These are phyloP conservation scores for Bembecia ichneumoniformis DNA, from an alignment of 2,888 invertebrate species.

Conservation along the genomic window DNA sequence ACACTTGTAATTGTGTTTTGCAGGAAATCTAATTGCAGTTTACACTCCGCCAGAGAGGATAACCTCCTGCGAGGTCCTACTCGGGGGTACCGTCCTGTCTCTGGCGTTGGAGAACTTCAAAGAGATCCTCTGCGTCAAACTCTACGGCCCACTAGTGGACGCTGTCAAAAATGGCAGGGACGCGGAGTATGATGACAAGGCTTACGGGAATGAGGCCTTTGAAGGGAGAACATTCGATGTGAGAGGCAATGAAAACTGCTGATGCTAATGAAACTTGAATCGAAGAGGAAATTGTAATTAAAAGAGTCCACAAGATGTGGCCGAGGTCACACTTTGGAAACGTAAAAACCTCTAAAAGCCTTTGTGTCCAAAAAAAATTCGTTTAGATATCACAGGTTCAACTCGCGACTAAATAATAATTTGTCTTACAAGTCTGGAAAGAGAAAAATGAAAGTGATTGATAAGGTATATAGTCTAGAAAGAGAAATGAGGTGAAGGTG, in stretches of 20 bases:
- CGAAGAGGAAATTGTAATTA: too few species aligned
- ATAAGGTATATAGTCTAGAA: too few species aligned
- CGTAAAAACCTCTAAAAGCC: too few species aligned
- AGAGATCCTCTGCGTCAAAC: conserved; percentile 76
- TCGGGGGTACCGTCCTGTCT: conserved; percentile 80
- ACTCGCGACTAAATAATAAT: too few species aligned
- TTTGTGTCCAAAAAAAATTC: too few species aligned
- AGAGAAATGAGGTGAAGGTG: too few species aligned
- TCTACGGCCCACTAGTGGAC: conserved; percentile 55
- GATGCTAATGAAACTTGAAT: conserved; percentile 23
- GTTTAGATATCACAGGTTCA: too few species aligned
- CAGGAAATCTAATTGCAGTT: conserved; percentile 84
- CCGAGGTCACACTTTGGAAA: too few species aligned
- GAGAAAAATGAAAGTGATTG: too few species aligned
- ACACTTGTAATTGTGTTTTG: conserved; percentile 6
- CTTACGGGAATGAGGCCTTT: conserved; percentile 40
- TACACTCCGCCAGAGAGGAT: conserved; percentile 83
- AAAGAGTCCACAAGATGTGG: too few species aligned
- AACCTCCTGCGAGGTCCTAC: conserved; percentile 82
- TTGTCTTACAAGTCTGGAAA: too few species aligned
- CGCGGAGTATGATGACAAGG: conserved; percentile 70
- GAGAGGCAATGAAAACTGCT: conserved; percentile 48
- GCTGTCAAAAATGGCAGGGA: conserved; percentile 44
- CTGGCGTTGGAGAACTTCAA: conserved; percentile 78
- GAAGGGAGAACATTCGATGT: conserved; percentile 68